Base-by-base conservation (phyloP, 2,113 vertebrate genomes). In the Eudyptes chrysolophus region DNA sequence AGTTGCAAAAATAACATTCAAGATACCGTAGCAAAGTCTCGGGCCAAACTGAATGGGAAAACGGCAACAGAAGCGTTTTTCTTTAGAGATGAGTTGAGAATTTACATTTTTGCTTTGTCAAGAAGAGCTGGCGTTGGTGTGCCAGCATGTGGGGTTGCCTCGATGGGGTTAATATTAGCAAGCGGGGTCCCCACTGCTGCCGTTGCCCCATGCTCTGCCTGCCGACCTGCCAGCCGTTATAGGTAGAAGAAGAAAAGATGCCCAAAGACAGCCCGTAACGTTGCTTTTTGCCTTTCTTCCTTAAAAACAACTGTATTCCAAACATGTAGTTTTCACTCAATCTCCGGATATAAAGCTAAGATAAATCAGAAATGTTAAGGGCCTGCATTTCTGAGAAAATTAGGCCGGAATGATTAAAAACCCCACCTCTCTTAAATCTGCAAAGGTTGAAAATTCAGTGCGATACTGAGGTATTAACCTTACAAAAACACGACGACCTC, bases 291-390 rank as follows among this genome's bases (percentile, higher is more conserved):
- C 57, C 69, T 75, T 72, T 40, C 38, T 42, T 69, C 79, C 77
- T 86, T 46, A 57, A 54, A 80, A 85, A 36, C 52, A 61, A 8
- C 36, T 9, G 8, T 7, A 84, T 92, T 77, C 86, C 93, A 52
- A 84, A 77, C n/a, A 3, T 57, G 80, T 17, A 0, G 0, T 21
- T 70, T 36, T 44, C 83, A 36, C 29, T 84, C 91, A 40, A 16
- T 21, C 46, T 68, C 79, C 2, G 8, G 51, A 54, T 78, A 54
- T 9, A 17, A 91, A 95, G 71, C 65, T 84, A 49, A 86, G 71
- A 61, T 40, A 94, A 90, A 96, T 34, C 89, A 92, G 89, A 86
- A 89, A 87, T 70, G 80, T 74, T 90, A 90, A 94, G 77, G 61
- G 83, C 27, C 64, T 42, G 55, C 58, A n/a, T 86, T 81, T 84